Evolutionary conservation across 92 coral and sea anemone species (phyloP).

Genomic region (Virgularia gustaviana): DNA sequence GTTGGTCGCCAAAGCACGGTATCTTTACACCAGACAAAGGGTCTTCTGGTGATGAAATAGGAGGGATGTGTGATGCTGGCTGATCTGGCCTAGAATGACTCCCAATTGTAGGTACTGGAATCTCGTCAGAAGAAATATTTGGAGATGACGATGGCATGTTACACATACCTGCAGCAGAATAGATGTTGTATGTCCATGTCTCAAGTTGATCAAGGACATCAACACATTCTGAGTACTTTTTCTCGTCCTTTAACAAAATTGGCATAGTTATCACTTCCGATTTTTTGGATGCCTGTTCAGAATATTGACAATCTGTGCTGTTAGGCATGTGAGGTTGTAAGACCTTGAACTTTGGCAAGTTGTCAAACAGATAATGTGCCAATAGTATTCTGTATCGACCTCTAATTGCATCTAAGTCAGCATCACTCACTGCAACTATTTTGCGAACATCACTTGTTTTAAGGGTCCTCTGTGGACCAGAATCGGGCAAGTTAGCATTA

Average conservation of each 20-base stretch:
- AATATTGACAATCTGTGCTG: conserved; percentile 42
- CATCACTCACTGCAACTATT: conserved; percentile 34
- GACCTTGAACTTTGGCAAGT: conserved; percentile 48
- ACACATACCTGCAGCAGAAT: conserved; percentile 56
- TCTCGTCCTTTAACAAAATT: conserved; percentile 61
- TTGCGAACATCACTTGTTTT: conserved; percentile 19
- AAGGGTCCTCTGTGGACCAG: conserved; percentile 35
- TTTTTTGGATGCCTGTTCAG: conserved; percentile 31
- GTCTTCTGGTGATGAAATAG: conserved; percentile 22
- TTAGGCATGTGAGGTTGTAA: conserved; percentile 38
- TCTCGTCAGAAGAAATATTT: conserved; percentile 27
- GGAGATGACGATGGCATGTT: too few species aligned
- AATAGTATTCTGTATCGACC: conserved; percentile 34
- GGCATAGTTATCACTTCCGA: conserved; percentile 58
- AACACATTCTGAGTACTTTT: conserved; percentile 51
- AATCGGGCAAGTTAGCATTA: conserved; percentile 33
- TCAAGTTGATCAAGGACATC: conserved; percentile 63
- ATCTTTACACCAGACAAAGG: conserved; percentile 52
- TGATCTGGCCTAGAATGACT: conserved; percentile 35
- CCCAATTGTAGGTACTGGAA: conserved; percentile 26
- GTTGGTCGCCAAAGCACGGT: conserved; percentile 69
- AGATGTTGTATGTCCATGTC: conserved; percentile 52
- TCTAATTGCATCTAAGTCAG: conserved; percentile 36
- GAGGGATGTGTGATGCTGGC: conserved; percentile 52
- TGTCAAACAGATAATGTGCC: conserved; percentile 40